Conservation (phyloP, 92 coral and sea anemone genomes). For the Bergia sp. region DNA sequence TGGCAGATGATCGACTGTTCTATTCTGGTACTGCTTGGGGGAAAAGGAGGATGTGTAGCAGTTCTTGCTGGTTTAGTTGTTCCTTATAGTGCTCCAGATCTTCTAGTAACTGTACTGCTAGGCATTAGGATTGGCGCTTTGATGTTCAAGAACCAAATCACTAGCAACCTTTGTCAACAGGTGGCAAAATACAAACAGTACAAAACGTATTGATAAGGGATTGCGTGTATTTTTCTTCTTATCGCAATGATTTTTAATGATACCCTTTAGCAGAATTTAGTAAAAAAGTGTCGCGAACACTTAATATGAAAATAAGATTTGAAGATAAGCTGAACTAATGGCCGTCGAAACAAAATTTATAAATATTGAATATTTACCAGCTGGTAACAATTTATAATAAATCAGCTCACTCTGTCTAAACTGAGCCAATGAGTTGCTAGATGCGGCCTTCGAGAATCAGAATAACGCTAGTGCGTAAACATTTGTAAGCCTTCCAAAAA, state of each 20-base stretch:
- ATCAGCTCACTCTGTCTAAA: background rate
- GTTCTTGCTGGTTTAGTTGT: no score
- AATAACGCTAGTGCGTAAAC: no score
- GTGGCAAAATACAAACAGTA: constrained; percentile 11
- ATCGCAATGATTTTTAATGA: background rate
- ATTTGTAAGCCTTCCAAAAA: no score
- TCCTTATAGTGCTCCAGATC: no score
- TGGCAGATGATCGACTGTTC: no score
- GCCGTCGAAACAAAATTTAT: no score
- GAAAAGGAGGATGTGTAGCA: no score
- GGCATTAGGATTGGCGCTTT: no score
- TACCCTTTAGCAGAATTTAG: background rate
- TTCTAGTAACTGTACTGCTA: no score
- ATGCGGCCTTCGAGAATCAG: background rate
- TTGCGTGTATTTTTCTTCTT: background rate
- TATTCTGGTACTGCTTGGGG: no score
- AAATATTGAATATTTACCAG: background rate
- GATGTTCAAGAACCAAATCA: background rate
- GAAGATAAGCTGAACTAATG: background rate
- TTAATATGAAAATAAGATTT: no score
- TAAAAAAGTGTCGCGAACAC: background rate
- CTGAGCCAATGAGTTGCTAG: background rate
- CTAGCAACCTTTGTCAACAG: background rate
- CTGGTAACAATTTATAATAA: background rate
- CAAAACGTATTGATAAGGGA: background rate